Conservation (phyloP, 2,113 vertebrate genomes). For the Salvator merianae region DNA sequence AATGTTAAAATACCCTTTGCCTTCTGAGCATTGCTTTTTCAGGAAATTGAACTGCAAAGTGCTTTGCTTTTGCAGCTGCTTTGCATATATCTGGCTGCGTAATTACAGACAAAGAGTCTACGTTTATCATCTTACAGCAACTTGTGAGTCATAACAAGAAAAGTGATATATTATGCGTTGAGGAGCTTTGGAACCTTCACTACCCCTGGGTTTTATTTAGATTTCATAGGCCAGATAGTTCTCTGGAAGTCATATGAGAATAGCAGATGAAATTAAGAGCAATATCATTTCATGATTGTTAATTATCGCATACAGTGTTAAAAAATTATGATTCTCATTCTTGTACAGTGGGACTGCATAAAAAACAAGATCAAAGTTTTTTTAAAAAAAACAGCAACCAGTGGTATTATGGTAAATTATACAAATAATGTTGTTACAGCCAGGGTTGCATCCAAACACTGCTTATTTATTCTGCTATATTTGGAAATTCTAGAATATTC, state of each 20-base stretch:
- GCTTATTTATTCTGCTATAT: too few species aligned
- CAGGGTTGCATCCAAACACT: too few species aligned
- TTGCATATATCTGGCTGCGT: conserved; percentile 13
- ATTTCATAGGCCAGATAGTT: conserved; percentile 6
- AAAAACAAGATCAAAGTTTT: not conserved
- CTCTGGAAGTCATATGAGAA: not conserved
- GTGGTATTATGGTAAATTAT: too few species aligned
- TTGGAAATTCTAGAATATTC: too few species aligned
- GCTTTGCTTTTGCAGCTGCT: conserved; percentile 4
- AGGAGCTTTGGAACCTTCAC: conserved; percentile 6
- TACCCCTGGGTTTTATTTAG: conserved; percentile 4
- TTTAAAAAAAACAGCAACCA: too few species aligned
- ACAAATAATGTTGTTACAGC: not conserved
- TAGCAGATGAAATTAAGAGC: not conserved
- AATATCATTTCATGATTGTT: not conserved
- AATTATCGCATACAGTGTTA: not conserved
- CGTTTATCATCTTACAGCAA: conserved; percentile 28
- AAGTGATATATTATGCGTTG: conserved; percentile 25
- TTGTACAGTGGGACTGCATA: not conserved
- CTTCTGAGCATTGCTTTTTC: not conserved
- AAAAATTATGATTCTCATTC: not conserved
- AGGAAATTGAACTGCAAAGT: not conserved
- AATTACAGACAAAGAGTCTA: conserved; percentile 16
- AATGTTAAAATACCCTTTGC: conserved; percentile 3
- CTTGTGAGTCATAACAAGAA: conserved; percentile 34